phyloP scores from a whole-genome alignment of 1,140 invertebrate genomes.

The Liolophura sinensis region DNA sequence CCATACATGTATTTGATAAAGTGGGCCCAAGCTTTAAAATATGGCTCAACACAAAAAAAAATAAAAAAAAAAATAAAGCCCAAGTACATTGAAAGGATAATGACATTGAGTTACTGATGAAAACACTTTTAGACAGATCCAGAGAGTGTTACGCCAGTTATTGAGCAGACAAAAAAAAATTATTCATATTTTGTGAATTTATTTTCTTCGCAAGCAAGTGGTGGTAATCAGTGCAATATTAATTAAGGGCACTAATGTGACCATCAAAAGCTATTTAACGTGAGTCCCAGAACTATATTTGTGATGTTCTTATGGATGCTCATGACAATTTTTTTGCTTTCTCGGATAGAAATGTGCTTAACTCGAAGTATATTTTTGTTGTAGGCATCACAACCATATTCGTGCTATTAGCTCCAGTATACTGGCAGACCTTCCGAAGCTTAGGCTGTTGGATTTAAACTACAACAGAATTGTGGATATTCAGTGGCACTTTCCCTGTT shows the following conservation, averaged over 20 bases:
- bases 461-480: slow-evolving; percentile 38
- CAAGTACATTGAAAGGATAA: too few species aligned
- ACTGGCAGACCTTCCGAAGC: slow-evolving; percentile 23
- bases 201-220: too few species aligned
- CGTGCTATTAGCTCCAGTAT: slow-evolving; percentile 25
- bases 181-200: too few species aligned
- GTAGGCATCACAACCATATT: slow-evolving; percentile 37
- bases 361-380: slow-evolving; percentile 9
- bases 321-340: background rate
- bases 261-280: slow-evolving; percentile 5
- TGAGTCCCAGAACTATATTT: background rate
- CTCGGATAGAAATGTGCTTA: background rate
- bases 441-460: slow-evolving; percentile 31
- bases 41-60: slow-evolving; percentile 8
- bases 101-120: too few species aligned
- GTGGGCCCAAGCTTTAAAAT: slow-evolving; percentile 18
- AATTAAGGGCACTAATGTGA: slow-evolving; percentile 13
- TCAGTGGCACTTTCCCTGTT: slow-evolving; percentile 35
- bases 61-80: slow-evolving; percentile 2
- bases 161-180: too few species aligned
- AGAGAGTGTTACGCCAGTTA: too few species aligned
- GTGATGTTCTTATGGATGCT: background rate
- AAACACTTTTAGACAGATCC: too few species aligned
- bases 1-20: slow-evolving; percentile 37
- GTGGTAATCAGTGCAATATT: too few species aligned